Evolutionary conservation across 2,797 vertebrate species (phyloP).

Genomic region (Triplophysa bombifrons): DNA sequence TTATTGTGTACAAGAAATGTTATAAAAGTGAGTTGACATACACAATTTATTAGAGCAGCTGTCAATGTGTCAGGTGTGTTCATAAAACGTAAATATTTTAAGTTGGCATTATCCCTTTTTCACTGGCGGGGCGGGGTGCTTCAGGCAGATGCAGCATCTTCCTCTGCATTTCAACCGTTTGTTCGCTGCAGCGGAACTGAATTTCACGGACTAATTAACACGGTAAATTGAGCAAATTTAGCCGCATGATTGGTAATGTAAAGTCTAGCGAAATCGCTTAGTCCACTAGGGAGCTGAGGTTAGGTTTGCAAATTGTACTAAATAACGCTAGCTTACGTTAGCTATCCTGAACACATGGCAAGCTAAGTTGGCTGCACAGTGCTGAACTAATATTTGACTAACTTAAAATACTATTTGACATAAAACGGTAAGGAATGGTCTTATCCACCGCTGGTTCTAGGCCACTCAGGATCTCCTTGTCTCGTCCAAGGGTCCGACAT

Average conservation of each 20-base stretch:
- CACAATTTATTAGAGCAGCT: no score
- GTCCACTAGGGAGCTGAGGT: slow-evolving; percentile 7
- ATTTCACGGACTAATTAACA: neutral
- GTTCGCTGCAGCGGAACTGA: neutral
- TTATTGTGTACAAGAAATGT: slow-evolving; percentile 11
- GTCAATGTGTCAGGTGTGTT: neutral
- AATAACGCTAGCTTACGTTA: no score
- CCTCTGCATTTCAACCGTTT: neutral
- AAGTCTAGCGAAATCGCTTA: neutral
- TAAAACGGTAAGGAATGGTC: no score
- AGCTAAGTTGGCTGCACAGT: no score
- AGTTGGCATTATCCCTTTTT: neutral
- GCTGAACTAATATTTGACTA: no score
- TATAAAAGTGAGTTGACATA: slow-evolving; percentile 28
- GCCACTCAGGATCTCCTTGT: no score
- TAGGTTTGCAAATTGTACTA: slow-evolving; percentile 4
- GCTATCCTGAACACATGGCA: no score
- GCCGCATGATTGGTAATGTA: neutral
- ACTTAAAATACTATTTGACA: no score
- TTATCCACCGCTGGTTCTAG: no score
- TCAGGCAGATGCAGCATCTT: slow-evolving; percentile 1
- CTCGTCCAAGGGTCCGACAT: no score
- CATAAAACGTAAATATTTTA: neutral
- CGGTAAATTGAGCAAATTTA: slow-evolving; percentile 10
- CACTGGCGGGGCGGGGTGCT: neutral